phyloP scores from a whole-genome alignment of 2,797 vertebrate species.

The Otolemur crassicaudatus region DNA sequence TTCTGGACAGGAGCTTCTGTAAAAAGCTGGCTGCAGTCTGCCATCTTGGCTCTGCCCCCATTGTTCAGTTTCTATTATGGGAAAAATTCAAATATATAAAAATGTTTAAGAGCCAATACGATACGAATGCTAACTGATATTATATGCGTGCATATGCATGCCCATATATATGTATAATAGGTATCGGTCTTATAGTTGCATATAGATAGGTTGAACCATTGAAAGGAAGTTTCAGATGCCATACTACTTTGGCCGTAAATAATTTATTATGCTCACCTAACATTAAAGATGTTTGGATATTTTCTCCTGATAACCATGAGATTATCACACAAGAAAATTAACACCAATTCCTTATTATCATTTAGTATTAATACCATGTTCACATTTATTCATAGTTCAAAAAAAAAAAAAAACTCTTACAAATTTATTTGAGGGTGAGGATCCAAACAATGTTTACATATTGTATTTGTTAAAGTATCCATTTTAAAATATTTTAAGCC shows the following conservation, averaged over 20 bases:
- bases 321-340: background rate
- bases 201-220: background rate
- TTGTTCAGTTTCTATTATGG: background rate
- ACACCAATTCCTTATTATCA: background rate
- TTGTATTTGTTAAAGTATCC: background rate
- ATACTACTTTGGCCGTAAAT: background rate
- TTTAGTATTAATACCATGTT: background rate
- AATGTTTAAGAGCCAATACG: background rate
- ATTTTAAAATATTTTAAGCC: background rate
- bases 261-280: background rate
- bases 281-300: background rate
- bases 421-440: background rate
- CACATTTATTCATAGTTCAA: background rate
- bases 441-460: background rate
- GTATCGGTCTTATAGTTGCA: background rate
- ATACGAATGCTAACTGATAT: background rate
- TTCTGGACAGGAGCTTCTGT: too few relatives aligned
- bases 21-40: too few relatives aligned
- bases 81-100: background rate
- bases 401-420: background rate
- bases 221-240: background rate
- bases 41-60: too few relatives aligned
- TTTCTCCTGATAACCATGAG: background rate
- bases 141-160: background rate
- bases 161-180: background rate